These are phyloP conservation scores for Thalassaphorura encarpata DNA, from an alignment of 1,140 invertebrate genomes.

Conservation along the genomic window DNA sequence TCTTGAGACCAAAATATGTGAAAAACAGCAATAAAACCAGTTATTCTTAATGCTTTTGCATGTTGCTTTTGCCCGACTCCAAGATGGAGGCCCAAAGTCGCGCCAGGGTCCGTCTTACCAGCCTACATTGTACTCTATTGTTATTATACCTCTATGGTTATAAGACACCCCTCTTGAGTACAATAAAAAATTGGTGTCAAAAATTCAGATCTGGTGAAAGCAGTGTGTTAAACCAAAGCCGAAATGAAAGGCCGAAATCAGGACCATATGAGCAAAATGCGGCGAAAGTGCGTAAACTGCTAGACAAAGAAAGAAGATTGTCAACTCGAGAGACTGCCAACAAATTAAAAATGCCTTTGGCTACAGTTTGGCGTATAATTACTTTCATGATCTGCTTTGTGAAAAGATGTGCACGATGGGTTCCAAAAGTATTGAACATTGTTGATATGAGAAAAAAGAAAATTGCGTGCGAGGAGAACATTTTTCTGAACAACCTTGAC, in stretches of 20 bases:
- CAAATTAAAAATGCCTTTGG: neutral
- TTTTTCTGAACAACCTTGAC: neutral
- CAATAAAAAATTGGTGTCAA: too few species aligned
- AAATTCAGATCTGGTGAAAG: too few species aligned
- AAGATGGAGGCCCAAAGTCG: too few species aligned
- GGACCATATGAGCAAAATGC: neutral
- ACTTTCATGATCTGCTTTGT: neutral
- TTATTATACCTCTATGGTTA: too few species aligned
- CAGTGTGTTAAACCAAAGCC: too few species aligned
- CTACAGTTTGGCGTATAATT: neutral
- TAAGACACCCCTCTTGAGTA: too few species aligned
- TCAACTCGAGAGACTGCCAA: neutral
- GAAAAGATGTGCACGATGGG: neutral
- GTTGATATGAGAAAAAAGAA: neutral
- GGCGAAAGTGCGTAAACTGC: neutral
- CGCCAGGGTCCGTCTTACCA: too few species aligned
- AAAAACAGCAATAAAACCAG: too few species aligned
- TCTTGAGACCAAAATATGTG: too few species aligned
- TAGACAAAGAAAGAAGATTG: neutral
- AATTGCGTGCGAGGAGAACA: neutral
- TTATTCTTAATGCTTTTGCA: too few species aligned
- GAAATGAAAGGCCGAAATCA: neutral
- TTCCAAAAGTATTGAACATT: neutral
- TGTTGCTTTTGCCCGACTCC: too few species aligned
- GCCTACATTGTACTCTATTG: too few species aligned